A percentile compares a stretch with the other conserved stretches of the same genome.
Conservation (phyloP, 2,888 invertebrate genomes). For the Leptinotarsa juncta region DNA sequence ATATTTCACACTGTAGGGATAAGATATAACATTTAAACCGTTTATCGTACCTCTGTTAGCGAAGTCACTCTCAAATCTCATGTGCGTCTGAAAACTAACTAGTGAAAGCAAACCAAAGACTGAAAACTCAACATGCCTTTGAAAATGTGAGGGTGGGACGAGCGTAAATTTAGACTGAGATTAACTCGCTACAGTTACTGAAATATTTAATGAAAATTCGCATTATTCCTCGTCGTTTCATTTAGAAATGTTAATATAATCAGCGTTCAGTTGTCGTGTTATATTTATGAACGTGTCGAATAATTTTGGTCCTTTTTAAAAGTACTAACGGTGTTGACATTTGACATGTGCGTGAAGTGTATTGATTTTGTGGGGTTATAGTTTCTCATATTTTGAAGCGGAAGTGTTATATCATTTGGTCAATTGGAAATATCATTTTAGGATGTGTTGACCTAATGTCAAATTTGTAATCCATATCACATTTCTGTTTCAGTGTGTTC, state of each 20-base stretch:
- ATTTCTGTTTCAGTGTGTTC: background rate
- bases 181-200: constrained; percentile 62
- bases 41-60: constrained; percentile 12
- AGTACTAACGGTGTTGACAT: constrained; percentile 20
- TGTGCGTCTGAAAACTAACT: constrained; percentile 22
- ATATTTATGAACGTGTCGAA: constrained; percentile 35
- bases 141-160: constrained; percentile 64
- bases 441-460: too few relatives aligned
- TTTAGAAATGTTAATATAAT: constrained; percentile 53
- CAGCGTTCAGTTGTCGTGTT: constrained; percentile 40
- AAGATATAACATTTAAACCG: background rate
- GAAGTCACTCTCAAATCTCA: constrained; percentile 30
- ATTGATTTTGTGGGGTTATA: constrained; percentile 13
- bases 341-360: constrained; percentile 35
- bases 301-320: constrained; percentile 31
- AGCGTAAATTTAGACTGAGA: constrained; percentile 63
- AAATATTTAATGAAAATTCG: constrained; percentile 63
- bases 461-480: too few relatives aligned
- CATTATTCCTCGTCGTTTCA: constrained; percentile 60
- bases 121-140: constrained; percentile 48
- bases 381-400: background rate
- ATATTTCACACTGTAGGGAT: background rate
- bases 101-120: constrained; percentile 43
- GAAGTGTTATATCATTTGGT: background rate
- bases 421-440: background rate